Evolutionary conservation across 2,888 invertebrate species (phyloP).

Genomic region (Cheilosia vernalis): DNA sequence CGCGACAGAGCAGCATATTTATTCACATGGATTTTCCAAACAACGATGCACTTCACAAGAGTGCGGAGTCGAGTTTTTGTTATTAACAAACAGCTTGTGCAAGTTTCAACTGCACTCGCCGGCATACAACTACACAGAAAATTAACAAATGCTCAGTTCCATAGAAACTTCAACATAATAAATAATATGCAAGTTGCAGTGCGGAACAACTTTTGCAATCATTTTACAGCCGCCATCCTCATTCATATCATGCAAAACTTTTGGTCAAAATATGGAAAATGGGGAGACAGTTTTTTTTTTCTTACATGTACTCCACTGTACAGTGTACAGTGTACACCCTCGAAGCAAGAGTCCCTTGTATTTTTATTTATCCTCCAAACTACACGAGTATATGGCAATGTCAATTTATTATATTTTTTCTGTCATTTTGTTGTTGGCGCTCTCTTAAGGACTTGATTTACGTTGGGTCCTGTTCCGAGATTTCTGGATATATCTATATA

Average conservation of each 20-base stretch:
- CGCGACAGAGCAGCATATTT: slow-evolving; percentile 10
- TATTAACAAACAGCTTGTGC: slow-evolving; percentile 63
- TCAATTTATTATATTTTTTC: slow-evolving; percentile 12
- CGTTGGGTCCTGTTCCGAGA: slow-evolving; percentile 34
- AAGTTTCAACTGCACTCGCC: slow-evolving; percentile 47
- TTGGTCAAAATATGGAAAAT: slow-evolving; percentile 23
- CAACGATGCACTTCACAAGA: slow-evolving; percentile 23
- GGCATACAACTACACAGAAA: slow-evolving; percentile 3
- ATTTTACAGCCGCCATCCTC: slow-evolving; percentile 39
- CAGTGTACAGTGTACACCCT: slow-evolving; percentile 11
- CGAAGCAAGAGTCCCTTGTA: slow-evolving; percentile 3
- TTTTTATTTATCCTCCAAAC: slow-evolving; percentile 17
- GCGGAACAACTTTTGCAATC: slow-evolving; percentile 58
- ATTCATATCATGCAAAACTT: slow-evolving; percentile 32
- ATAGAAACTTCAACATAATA: slow-evolving; percentile 48
- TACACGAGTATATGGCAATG: no score
- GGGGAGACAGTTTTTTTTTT: neutral
- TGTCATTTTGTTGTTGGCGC: slow-evolving; percentile 1
- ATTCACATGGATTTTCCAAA: slow-evolving; percentile 31
- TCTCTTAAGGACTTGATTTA: slow-evolving; percentile 62
- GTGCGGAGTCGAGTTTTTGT: slow-evolving; percentile 35
- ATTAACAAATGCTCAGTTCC: slow-evolving; percentile 41
- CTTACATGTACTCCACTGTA: neutral
- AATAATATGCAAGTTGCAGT: slow-evolving; percentile 43
- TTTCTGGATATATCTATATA: neutral